A percentile compares a stretch with the other conserved stretches of the same genome.
Conservation (phyloP, 2,113 vertebrate species). For the Mormyrus iriodes region DNA sequence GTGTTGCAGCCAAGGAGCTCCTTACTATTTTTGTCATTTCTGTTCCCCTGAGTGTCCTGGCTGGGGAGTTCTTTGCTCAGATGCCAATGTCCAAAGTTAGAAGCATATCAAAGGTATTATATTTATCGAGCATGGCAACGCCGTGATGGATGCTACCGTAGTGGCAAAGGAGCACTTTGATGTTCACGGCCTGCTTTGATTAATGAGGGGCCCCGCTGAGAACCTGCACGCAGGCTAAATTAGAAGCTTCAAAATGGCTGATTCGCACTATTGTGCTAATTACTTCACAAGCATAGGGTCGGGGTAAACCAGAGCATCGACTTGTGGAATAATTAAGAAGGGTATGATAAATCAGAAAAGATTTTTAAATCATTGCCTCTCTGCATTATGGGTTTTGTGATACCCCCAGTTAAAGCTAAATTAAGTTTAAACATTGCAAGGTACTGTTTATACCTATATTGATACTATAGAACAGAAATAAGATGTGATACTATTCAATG, state of each 20-base stretch:
- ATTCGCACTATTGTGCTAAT: slow-evolving; percentile 80
- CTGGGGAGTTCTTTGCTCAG: slow-evolving; percentile 44
- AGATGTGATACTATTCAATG: background rate
- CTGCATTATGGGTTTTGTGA: slow-evolving; percentile 20
- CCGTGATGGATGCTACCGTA: slow-evolving; percentile 69
- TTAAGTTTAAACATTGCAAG: background rate
- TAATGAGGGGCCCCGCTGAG: slow-evolving; percentile 72
- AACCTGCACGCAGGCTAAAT: slow-evolving; percentile 72
- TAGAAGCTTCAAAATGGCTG: slow-evolving; percentile 77
- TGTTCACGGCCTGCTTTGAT: slow-evolving; percentile 73
- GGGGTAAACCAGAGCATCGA: slow-evolving; percentile 54
- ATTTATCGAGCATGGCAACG: slow-evolving; percentile 62
- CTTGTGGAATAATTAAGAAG: slow-evolving; percentile 30
- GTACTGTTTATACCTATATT: background rate
- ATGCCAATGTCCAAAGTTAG: slow-evolving; percentile 57
- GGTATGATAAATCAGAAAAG: slow-evolving; percentile 31
- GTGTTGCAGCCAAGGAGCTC: background rate
- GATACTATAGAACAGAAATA: background rate
- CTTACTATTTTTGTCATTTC: background rate
- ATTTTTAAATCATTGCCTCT: slow-evolving; percentile 25
- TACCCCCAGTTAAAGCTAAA: background rate
- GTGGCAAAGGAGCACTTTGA: slow-evolving; percentile 68
- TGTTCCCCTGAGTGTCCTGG: slow-evolving; percentile 10
- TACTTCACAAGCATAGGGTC: slow-evolving; percentile 72
- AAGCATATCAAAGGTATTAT: slow-evolving; percentile 65